Evolutionary conservation across 2,113 vertebrate genomes (phyloP).

Genomic region (Caranx melampygus): DNA sequence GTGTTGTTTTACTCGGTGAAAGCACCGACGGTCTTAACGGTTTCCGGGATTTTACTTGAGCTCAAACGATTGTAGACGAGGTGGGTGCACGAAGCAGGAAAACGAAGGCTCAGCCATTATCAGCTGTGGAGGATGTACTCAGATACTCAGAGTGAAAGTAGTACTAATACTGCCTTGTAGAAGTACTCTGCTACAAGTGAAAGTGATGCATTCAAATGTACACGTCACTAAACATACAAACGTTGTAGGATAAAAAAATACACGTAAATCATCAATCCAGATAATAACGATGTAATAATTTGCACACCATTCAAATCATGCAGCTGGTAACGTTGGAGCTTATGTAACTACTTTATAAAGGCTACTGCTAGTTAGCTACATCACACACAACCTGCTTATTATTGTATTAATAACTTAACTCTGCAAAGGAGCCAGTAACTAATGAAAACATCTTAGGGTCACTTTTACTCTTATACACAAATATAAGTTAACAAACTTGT

Average conservation of each 20-base stretch:
- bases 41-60: neutral
- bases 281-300: neutral
- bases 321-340: neutral
- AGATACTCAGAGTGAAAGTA: too few relatives aligned
- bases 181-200: too few relatives aligned
- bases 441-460: too few relatives aligned
- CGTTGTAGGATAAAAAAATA: too few relatives aligned
- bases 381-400: neutral
- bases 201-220: too few relatives aligned
- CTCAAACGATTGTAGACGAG: slow-evolving; percentile 8
- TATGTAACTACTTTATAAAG: neutral
- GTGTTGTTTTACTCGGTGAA: neutral
- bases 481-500: too few relatives aligned
- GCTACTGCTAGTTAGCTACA: neutral
- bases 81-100: slow-evolving; percentile 25
- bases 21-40: neutral
- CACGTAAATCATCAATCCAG: too few relatives aligned
- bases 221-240: too few relatives aligned
- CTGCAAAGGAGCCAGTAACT: too few relatives aligned
- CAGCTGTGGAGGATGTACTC: neutral
- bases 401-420: too few relatives aligned
- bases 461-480: too few relatives aligned
- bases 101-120: neutral
- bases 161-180: too few relatives aligned
- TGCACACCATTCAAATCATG: neutral